Base-by-base conservation (phyloP, 2,888 invertebrate species). In the Melanotus villosus region DNA sequence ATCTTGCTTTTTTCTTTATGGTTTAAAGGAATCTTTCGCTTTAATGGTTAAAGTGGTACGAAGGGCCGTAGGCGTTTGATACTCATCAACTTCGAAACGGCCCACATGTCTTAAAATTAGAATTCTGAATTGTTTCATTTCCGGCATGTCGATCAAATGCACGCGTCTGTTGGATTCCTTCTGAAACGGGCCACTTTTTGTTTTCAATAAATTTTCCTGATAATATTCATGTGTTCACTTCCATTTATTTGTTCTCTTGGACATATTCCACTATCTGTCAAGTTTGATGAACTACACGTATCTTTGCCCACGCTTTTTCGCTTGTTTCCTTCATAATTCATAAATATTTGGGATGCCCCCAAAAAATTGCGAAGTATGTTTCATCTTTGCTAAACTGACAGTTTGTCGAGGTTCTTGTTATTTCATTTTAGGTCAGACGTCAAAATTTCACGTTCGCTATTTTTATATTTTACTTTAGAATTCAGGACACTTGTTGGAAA, bases 81-180 rank as follows among this genome's bases (percentile, higher is more conserved):
- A 23, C 19, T 56, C 19, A 56, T 38, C 56, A 23, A 10, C 52
- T 52, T 10, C 16, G 32, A 52, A 34, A 38, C 56, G 21, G 12
- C 56, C 56, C 38, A 56, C 56, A 52, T 52, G 54, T n/a, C 36
- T 57, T 36, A 50, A 41, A 68, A 68, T 57, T 68, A 63, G 68
- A 68, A 68, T 65, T 70, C 65, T 47, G 56, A 70, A 70, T 65
- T 70, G 60, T 65, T 70, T 65, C 65, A 65, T 70, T 56, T 56
- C 56, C 56, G 56, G 56, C 19, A 56, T 6, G 56, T 56, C 56
- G 16, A 36, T 56, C 56, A 56, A 56, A 56, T 9, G n/a, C 56
- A 38, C 21, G 47, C 6, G 16, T 47, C 19, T 16, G 41, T 16
- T 5, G 41, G 34, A 12, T 34, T 34, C 5, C 5, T 16, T 9